Base-by-base conservation (phyloP, 2,113 vertebrate genomes). In the Stercorarius parasiticus region DNA sequence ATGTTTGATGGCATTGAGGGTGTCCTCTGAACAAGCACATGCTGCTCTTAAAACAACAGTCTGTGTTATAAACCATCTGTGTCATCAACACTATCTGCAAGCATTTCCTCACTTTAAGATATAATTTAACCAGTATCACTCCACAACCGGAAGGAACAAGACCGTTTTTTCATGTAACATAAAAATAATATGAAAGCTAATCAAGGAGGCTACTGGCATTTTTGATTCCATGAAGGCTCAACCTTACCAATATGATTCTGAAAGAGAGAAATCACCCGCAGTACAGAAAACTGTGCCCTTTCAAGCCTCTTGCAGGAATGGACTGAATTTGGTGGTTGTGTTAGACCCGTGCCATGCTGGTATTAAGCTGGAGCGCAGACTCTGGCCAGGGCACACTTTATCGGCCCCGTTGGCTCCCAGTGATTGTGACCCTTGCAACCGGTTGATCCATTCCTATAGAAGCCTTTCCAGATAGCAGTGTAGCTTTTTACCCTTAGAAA, bases 401-500 rank as follows among this genome's bases (percentile, higher is more conserved):
- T 59, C 5, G 1, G 21, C 36, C 23, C 56, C 25, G 3, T 17
- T 52, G 36, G n/a, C 38, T 91, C 69, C 5, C 0, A 69, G 62
- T 22, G 34, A 42, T 7, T 6, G 2, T 0, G 27, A 76, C 49
- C 0, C 0, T 76, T 17, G 50, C 13, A 59, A 43, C 13, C 0
- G 0, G 11, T 52, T 7, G 7, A 71, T 21, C 58, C 0, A 0
- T 21, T 70, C 49, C 58, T 82, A 15, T 32, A 22, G 56, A 80
- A 91, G 23, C 5, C 32, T 69, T 91, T 87, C 38, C 66, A 89
- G 18, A 15, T 5, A 76, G 66, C 52, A 89, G 62, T 55, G 88
- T 21, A 58, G 52, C n/a, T 29, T 84, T 96, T 94, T 94, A 93
- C 56, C 86, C 91, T 84, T 86, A 88, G 86, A 95, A 97, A 95